A percentile compares a stretch with the other conserved stretches of the same genome.
phyloP scores from a whole-genome alignment of 2,113 vertebrate species.

The Nyctereutes procyonoides region DNA sequence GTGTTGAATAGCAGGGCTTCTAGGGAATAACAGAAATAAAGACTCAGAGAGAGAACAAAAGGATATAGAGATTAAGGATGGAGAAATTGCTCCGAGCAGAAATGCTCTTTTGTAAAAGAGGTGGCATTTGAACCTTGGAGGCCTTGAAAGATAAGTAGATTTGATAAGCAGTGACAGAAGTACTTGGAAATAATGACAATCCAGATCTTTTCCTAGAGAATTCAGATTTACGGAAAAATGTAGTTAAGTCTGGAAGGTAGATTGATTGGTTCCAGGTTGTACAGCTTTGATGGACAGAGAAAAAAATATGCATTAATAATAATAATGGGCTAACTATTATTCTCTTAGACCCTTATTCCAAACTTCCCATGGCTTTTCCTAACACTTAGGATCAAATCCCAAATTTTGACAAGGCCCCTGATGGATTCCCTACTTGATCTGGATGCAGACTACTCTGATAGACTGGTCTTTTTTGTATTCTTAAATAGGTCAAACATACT shows the following conservation, averaged over 20 bases:
- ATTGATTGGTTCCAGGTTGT: conserved; percentile 52
- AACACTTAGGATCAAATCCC: neutral
- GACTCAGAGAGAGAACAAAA: neutral
- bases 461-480: neutral
- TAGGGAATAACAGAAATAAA: conserved; percentile 9
- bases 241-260: neutral
- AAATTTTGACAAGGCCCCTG: neutral
- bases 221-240: conserved; percentile 25
- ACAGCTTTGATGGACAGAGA: neutral
- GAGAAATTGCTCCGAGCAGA: conserved; percentile 6
- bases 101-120: conserved; percentile 6
- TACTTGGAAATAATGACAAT: conserved; percentile 49
- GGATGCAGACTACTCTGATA: neutral
- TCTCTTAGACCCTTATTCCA: neutral
- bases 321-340: neutral
- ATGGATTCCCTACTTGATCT: neutral
- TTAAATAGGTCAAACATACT: neutral
- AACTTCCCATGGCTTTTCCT: neutral
- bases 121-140: neutral
- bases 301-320: conserved; percentile 2
- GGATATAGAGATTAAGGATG: neutral
- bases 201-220: conserved; percentile 14
- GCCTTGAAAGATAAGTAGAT: conserved; percentile 39
- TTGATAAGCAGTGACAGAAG: conserved; percentile 49
- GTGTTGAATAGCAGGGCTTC: neutral